Evolutionary conservation across 2,113 vertebrate species (phyloP).

Genomic region (Atrichornis clamosus): DNA sequence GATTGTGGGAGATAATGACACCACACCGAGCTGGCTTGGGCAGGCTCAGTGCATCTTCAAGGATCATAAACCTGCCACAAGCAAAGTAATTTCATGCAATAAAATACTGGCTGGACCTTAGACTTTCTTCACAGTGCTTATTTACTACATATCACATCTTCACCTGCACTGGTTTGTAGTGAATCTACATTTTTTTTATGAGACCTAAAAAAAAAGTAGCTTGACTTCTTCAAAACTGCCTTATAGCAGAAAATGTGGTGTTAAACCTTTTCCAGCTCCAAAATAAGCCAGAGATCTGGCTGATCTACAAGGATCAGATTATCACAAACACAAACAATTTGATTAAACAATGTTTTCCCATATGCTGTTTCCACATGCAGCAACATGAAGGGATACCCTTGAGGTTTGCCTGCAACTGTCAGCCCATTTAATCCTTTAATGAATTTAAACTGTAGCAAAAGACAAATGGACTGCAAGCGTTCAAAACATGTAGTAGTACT

Average conservation of each 20-base stretch:
- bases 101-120: neutral
- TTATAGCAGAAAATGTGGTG: neutral
- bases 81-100: neutral
- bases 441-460: slow-evolving; percentile 66
- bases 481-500: slow-evolving; percentile 42
- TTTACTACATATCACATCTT: neutral
- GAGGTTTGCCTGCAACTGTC: slow-evolving; percentile 34
- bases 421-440: slow-evolving; percentile 63
- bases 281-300: neutral
- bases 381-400: neutral
- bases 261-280: neutral
- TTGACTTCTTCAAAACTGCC: neutral
- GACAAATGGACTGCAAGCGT: slow-evolving; percentile 46
- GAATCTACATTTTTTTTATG: neutral
- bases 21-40: accelerated
- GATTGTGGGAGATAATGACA: neutral
- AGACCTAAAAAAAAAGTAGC: neutral
- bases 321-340: neutral
- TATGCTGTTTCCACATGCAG: neutral
- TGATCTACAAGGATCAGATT: neutral
- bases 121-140: neutral
- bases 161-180: neutral
- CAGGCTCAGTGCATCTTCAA: neutral
- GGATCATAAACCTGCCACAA: neutral
- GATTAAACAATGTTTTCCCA: neutral